A percentile compares a stretch with the other conserved stretches of the same genome.
Evolutionary conservation across 2,797 vertebrate species (phyloP).

Genomic region (Monodelphis domestica): DNA sequence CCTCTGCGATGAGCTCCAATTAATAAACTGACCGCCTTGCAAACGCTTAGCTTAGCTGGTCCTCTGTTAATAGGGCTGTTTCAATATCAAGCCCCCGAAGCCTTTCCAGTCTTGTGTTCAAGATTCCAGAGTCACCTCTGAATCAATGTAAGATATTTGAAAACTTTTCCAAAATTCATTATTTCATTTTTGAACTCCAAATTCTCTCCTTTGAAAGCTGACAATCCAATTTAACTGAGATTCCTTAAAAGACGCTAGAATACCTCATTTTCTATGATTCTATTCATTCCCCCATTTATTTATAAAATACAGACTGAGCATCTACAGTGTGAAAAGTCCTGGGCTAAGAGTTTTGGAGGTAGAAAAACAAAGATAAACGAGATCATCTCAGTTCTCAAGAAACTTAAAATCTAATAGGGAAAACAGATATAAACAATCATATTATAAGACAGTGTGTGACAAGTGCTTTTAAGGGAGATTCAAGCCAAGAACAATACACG

Average conservation of each 20-base stretch:
- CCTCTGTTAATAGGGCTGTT: neutral
- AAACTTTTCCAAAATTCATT: constrained; percentile 45
- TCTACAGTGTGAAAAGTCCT: neutral
- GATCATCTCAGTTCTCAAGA: neutral
- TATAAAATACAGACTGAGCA: neutral
- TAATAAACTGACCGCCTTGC: neutral
- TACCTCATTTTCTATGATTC: constrained; percentile 35
- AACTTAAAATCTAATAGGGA: neutral
- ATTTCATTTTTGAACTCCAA: neutral
- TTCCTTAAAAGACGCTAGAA: neutral
- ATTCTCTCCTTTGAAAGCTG: neutral
- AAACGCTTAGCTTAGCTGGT: neutral
- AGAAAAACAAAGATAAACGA: neutral
- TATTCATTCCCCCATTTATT: constrained; percentile 31
- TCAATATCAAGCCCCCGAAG: neutral
- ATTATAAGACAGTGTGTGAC: neutral
- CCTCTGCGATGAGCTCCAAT: neutral
- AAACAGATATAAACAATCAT: neutral
- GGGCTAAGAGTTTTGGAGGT: neutral
- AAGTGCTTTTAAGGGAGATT: neutral
- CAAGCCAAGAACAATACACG: neutral
- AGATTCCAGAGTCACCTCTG: neutral
- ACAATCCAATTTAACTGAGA: neutral
- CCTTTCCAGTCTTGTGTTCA: neutral
- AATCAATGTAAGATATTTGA: constrained; percentile 37